Evolutionary conservation across 2,888 invertebrate genomes (phyloP), one percentile per base, ranked within the genome.

Genomic region (Toxonevra muliebris): DNA sequence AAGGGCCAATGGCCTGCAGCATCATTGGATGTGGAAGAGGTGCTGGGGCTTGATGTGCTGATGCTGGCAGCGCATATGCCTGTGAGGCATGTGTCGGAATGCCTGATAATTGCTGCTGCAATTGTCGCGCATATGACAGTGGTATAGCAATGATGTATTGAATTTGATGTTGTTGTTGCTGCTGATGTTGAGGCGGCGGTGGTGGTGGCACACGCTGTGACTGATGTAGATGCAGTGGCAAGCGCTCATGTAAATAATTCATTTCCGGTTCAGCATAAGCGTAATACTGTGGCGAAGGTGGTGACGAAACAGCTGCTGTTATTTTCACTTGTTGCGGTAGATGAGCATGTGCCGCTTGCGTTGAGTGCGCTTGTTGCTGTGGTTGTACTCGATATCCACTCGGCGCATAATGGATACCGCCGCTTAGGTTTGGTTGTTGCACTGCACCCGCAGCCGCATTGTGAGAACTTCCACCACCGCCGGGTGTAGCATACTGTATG

Each of bases 101-200:
- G 19, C 66, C 40, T 41, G 69, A 62, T 54, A 73, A 71, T 66
- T 76, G 75, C 61, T 76, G 79, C 41, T 83, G 82, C 68, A 83
- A 62, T 66, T 81, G 81, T 0, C 82, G 76, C 74, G 80, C 73
- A 67, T 83, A 79, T 1, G 80, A 78, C 30, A 81, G 61, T 1
- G 82, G 82, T 61, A 83, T 82, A 66, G 84, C 84, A 50, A 83
- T 80, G 63, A 82, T 76, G 59, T 83, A 83, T 66, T 83, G 83
- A 15, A 81, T 65, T 62, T 80, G 82, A 12, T 80, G 82, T 55
- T 66, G 71, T 10, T 65, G 64, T 17, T 66, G 55, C 43, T 59
- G 65, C 4, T 55, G 61, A 40, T 61, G 54, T 12, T 70, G 72
- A 15, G 61, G 62, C 30, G 59, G 62, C 53, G 53, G 70, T 66